Conservation (phyloP, 2,888 invertebrate genomes). For the Fissipunctia ypsillon region DNA sequence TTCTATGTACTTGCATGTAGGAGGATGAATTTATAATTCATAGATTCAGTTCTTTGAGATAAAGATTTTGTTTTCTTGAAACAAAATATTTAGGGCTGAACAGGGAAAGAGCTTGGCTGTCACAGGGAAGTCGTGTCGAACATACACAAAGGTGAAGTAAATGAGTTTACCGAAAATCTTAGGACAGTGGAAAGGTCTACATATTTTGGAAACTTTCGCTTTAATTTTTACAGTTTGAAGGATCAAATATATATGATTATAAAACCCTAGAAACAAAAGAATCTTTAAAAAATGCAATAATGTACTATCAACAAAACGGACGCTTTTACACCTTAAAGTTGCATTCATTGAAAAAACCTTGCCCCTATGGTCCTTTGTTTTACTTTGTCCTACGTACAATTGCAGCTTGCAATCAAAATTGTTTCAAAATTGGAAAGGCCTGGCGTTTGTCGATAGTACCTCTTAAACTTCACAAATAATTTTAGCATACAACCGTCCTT, state of each 20-base stretch:
- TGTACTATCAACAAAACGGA: no score
- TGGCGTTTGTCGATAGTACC: no score
- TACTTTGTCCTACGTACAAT: no score
- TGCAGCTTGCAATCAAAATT: no score
- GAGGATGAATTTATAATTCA: neutral
- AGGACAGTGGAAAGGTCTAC: neutral
- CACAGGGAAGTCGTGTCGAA: neutral
- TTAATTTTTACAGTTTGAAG: neutral
- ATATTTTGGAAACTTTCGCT: neutral
- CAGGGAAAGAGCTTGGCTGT: neutral
- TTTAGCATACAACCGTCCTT: constrained; percentile 54
- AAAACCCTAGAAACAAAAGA: no score
- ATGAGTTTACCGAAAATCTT: neutral
- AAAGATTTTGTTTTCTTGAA: neutral
- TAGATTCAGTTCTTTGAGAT: neutral
- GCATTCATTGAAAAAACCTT: no score
- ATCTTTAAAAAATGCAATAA: no score
- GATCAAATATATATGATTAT: no score
- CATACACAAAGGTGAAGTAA: neutral
- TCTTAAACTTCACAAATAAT: constrained; percentile 14
- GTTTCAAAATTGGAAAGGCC: no score
- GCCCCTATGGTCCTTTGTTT: no score
- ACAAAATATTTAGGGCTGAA: neutral
- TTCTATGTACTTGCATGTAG: neutral
- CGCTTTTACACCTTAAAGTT: no score